Conservation (phyloP, 2,888 invertebrate species). For the Nomada goodeniana region DNA sequence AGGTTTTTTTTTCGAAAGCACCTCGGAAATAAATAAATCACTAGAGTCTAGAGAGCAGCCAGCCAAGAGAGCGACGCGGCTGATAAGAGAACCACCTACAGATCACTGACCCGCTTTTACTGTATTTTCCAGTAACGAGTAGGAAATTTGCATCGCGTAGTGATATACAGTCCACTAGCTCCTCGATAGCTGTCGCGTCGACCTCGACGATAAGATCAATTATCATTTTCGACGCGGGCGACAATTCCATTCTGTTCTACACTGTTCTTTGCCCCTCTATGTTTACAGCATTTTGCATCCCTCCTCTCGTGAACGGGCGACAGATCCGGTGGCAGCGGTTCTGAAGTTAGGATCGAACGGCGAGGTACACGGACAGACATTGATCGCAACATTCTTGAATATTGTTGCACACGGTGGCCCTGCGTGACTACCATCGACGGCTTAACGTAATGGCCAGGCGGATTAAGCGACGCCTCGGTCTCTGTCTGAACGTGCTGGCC, state of each 20-base stretch:
- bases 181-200: conserved; percentile 2
- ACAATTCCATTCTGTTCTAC: conserved; percentile 8
- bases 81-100: conserved; percentile 35
- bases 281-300: background rate
- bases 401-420: conserved; percentile 47
- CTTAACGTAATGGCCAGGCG: conserved; percentile 48
- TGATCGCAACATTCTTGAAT: conserved; percentile 49
- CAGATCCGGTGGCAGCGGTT: background rate
- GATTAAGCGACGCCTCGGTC: conserved; percentile 59
- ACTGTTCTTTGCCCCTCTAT: background rate
- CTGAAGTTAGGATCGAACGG: background rate
- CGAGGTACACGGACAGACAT: background rate
- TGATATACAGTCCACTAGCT: conserved; percentile 55
- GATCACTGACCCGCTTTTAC: conserved; percentile 61
- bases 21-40: conserved; percentile 28
- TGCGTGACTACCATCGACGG: conserved; percentile 64
- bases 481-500: conserved; percentile 16
- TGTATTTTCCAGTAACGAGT: conserved; percentile 65
- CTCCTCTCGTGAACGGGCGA: background rate
- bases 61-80: conserved; percentile 41
- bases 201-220: conserved; percentile 18
- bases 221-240: conserved; percentile 50
- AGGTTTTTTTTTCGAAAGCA: background rate
- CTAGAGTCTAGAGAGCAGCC: conserved; percentile 11
- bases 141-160: conserved; percentile 66